Percentiles rank a stretch among this genome's conserved stretches.
These are phyloP conservation scores for Rhodophaea formosa DNA, from an alignment of 2,888 invertebrate species.

Conservation along the genomic window DNA sequence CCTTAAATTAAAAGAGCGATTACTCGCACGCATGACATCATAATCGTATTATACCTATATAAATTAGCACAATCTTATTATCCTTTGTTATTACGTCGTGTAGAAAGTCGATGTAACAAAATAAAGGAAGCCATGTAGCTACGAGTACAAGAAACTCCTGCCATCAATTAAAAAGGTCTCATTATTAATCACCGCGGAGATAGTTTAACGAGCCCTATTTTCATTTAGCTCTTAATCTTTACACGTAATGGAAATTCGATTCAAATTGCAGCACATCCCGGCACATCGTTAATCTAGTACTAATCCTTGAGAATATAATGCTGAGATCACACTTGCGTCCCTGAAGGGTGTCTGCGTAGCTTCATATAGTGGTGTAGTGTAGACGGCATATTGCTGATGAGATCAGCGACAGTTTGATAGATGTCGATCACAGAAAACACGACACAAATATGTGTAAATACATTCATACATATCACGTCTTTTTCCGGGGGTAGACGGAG, in stretches of 20 bases:
- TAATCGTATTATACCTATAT: no score
- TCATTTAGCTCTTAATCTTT: constrained; percentile 9
- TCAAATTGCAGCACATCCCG: constrained; percentile 14
- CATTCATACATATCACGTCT: no score
- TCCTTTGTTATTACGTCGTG: no score
- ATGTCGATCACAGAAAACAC: not conserved
- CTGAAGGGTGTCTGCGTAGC: not conserved
- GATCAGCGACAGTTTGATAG: not conserved
- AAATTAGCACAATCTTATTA: no score
- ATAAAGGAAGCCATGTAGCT: no score
- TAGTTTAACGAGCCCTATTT: not conserved
- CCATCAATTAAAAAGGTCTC: not conserved
- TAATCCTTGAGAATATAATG: constrained; percentile 11
- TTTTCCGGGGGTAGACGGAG: no score
- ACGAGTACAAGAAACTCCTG: not conserved
- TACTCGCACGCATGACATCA: no score
- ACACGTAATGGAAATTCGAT: constrained; percentile 8
- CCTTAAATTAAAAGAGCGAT: no score
- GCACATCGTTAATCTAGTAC: constrained; percentile 12
- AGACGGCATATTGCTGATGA: not conserved
- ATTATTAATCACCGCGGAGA: constrained; percentile 5
- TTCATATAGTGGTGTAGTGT: not conserved
- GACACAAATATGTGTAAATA: not conserved
- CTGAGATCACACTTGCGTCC: not conserved
- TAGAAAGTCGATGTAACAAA: no score